phyloP scores from a whole-genome alignment of 2,888 invertebrate species.

The Abscondita cerata region DNA sequence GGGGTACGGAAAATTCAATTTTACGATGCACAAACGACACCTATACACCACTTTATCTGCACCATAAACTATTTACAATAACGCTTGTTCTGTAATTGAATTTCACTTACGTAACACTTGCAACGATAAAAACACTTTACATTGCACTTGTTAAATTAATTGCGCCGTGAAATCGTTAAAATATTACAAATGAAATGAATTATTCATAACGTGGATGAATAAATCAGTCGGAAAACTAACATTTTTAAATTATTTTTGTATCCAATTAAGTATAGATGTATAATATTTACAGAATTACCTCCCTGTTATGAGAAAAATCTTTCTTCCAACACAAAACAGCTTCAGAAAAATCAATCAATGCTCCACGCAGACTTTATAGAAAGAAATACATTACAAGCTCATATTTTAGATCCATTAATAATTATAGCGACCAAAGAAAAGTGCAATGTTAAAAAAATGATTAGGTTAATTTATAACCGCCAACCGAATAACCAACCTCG shows the following conservation, averaged over 20 bases:
- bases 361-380: too few relatives aligned
- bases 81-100: constrained; percentile 29
- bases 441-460: too few relatives aligned
- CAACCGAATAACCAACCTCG: too few relatives aligned
- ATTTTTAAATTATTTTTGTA: too few relatives aligned
- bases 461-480: too few relatives aligned
- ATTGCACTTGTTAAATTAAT: constrained; percentile 34
- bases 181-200: constrained; percentile 35
- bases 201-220: constrained; percentile 35
- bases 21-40: constrained; percentile 38
- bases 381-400: too few relatives aligned
- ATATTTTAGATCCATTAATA: too few relatives aligned
- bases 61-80: constrained; percentile 35
- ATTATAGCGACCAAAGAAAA: too few relatives aligned
- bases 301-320: background rate
- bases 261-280: constrained; percentile 27
- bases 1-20: constrained; percentile 29
- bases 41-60: constrained; percentile 33
- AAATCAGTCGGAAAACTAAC: too few relatives aligned
- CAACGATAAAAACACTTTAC: constrained; percentile 28
- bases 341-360: background rate
- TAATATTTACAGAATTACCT: constrained; percentile 3
- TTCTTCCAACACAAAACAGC: background rate
- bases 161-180: constrained; percentile 32
- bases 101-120: constrained; percentile 26